Evolutionary conservation across 2,113 vertebrate genomes (phyloP).

Genomic region (Origma solitaria): DNA sequence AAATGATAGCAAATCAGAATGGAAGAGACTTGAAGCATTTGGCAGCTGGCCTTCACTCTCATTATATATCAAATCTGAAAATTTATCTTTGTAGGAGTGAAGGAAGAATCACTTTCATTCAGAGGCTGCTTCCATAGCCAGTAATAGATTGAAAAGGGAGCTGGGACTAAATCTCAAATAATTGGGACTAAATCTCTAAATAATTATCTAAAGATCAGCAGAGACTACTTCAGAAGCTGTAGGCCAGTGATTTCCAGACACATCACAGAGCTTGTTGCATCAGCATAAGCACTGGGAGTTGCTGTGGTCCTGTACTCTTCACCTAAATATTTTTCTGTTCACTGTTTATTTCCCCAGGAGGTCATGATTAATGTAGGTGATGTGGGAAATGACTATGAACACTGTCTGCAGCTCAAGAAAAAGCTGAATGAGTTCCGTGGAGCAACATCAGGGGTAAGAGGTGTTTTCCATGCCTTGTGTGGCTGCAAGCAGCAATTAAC

Average conservation of each 20-base stretch:
- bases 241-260: background rate
- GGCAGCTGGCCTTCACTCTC: background rate
- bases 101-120: background rate
- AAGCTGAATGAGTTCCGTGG: slow-evolving; percentile 78
- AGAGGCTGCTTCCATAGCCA: background rate
- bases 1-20: background rate
- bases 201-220: background rate
- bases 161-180: background rate
- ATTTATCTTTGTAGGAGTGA: background rate
- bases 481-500: background rate
- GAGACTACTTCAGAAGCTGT: background rate
- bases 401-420: slow-evolving; percentile 81
- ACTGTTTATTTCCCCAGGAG: slow-evolving; percentile 73
- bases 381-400: slow-evolving; percentile 84
- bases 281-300: background rate
- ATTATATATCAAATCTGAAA: background rate
- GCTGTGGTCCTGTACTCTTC: background rate
- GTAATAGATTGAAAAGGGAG: background rate
- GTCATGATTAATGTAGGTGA: slow-evolving; percentile 83
- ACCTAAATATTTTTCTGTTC: background rate
- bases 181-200: background rate
- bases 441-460: slow-evolving; percentile 74
- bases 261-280: background rate
- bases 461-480: background rate
- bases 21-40: background rate